Evolutionary conservation across 2,113 vertebrate species (phyloP), one percentile per base, ranked within the genome.

Genomic region (Centrocercus urophasianus): DNA sequence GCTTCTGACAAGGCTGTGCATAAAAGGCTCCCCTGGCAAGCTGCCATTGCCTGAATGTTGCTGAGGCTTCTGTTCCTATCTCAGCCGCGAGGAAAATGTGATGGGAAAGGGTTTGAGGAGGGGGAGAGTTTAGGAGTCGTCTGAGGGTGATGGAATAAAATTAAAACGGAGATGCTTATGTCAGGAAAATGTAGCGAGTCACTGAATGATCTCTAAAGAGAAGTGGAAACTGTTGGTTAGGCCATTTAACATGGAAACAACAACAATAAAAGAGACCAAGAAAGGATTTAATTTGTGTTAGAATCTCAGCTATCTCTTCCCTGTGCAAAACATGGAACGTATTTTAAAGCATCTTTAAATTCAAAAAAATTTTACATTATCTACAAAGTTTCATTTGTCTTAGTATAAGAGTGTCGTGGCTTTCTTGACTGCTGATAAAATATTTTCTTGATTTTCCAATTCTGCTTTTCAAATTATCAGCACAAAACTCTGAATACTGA

Each of bases 181-280:
- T 52, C 67, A 79, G 54, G 63, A 83, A 82, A 76, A 42, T 2
- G 0, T 30, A 30, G 11, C 0, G 0, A 75, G 63, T 60, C 43
- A 42, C 42, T 52, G 75, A 85, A 38, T 57, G 47, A 61, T 5
- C 34, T 65, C 4, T 40, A 36, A 50, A 45, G 59, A 80, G 32
- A 73, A 77, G 19, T n/a, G 15, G 32, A 47, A 78, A 60, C 28
- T 3, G 5, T 27, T 63, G 38, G 8, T 42, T 66, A 11, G 24
- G 32, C 84, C 22, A 18, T 80, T 71, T 79, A 69, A 56, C 10
- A 24, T 1, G 1, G 27, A 67, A 83, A 72, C 8, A 24, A n/a
- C 56, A n/a, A n/a, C 18, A 32, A 32, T 6, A 56, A n/a, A 42
- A 57, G 63, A 25, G 10, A 32, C 17, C 13, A 45, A 63, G 30